Evolutionary conservation across 2,113 vertebrate genomes (phyloP), one percentile per base, ranked within the genome.

Genomic region (Quiscalus mexicanus): DNA sequence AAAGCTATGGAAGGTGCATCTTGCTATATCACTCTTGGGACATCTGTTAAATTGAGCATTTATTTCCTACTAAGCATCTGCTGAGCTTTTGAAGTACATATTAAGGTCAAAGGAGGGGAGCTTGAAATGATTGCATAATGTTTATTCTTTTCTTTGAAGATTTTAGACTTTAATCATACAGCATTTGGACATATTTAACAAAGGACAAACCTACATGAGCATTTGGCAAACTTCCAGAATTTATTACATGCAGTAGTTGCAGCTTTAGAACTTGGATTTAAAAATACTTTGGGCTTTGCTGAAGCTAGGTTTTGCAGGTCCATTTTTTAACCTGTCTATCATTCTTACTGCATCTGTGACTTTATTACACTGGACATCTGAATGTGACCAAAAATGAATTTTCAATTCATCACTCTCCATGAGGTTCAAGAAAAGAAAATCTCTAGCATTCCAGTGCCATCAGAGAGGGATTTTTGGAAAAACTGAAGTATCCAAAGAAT

Each of bases 31-130:
- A 37, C 89, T 92, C 78, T 78, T 96, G 95, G 88, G 89, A 81
- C 89, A 77, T 97, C 96, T 97, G 88, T 98, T 97, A 94, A 96
- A 64, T 96, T 96, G 90, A 82, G 96, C 76, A 97, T 98, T 94
- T 97, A 91, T 97, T 98, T 97, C 93, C 96, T 97, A 87, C 93
- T 94, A 87, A 93, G 90, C 94, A 92, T 97, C 96, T 98, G 94
- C 92, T 97, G 95, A 81, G 95, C 85, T 98, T 98, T 97, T 97
- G 94, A 98, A 97, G 97, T 97, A 93, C 84, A 80, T 91, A 86
- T 96, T 95, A 80, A 96, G 95, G 95, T 97, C 92, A 85, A 90
- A 94, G 82, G 93, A 96, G 78, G 88, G 71, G 87, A 96, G 92
- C 90, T 98, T 97, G 97, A 91, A 96, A 97, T 97, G 71, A 97